A percentile compares a stretch with the other conserved stretches of the same genome.
Conservation (phyloP, 2,797 vertebrate species). For the Glyptemys insculpta region DNA sequence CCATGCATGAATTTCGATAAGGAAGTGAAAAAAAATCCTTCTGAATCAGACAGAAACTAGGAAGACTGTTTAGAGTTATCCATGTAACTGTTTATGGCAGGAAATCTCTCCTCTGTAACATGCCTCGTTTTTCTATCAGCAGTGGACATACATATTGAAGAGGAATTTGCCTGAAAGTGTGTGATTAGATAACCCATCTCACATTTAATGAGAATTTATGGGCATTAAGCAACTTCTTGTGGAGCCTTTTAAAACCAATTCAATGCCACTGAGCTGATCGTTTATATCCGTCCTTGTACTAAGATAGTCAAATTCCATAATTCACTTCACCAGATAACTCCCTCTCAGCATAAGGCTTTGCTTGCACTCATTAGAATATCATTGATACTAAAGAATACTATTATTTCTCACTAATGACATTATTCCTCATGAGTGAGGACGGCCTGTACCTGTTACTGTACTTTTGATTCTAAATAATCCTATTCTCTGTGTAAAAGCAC, state of each 20-base stretch:
- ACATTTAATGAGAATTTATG: constrained; percentile 78
- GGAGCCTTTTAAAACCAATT: constrained; percentile 72
- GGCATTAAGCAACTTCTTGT: constrained; percentile 74
- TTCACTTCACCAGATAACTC: constrained; percentile 71
- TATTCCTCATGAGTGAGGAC: constrained; percentile 63
- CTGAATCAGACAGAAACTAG: not conserved
- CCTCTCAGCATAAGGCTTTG: constrained; percentile 50
- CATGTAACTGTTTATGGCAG: constrained; percentile 7
- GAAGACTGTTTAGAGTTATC: constrained; percentile 30
- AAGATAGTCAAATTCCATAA: constrained; percentile 76
- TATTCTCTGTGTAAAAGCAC: not conserved
- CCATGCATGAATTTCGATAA: not conserved
- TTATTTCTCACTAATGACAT: constrained; percentile 67
- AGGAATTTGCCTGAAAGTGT: constrained; percentile 67
- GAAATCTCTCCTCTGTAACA: constrained; percentile 52
- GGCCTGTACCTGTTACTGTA: constrained; percentile 30
- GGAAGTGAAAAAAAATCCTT: constrained; percentile 23
- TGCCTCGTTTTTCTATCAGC: constrained; percentile 48
- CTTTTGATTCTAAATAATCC: constrained; percentile 60
- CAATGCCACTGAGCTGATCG: constrained; percentile 63
- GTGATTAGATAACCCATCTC: constrained; percentile 69
- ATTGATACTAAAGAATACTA: constrained; percentile 65
- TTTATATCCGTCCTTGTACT: constrained; percentile 69
- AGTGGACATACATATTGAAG: constrained; percentile 69
- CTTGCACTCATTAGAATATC: constrained; percentile 60